These are phyloP conservation scores for Synchiropus splendidus DNA, from an alignment of 2,113 vertebrate species.

Conservation along the genomic window DNA sequence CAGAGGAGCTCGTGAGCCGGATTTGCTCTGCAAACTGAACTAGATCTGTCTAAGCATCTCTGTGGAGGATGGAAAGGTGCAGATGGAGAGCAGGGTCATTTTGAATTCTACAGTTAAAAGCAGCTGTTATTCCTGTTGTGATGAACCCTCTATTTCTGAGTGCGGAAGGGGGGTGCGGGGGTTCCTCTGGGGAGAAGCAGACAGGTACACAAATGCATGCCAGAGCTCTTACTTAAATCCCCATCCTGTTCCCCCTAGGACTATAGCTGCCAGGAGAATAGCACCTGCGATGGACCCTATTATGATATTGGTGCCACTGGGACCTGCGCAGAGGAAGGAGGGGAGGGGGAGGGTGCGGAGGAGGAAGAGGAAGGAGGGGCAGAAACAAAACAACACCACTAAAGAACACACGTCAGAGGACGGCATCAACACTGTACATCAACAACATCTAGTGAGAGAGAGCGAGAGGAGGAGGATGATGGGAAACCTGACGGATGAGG, in stretches of 20 bases:
- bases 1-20: too few species aligned
- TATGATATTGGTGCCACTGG: conserved; percentile 98
- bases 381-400: conserved; percentile 65
- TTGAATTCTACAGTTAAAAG: too few species aligned
- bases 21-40: too few species aligned
- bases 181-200: conserved; percentile 53
- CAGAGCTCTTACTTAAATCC: conserved; percentile 95
- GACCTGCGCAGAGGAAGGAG: conserved; percentile 77
- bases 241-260: conserved; percentile 96
- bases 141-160: conserved; percentile 2
- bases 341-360: conserved; percentile 36
- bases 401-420: conserved; percentile 60
- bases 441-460: conserved; percentile 44
- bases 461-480: conserved; percentile 22
- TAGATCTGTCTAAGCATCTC: conserved; percentile 2
- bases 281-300: conserved; percentile 96
- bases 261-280: conserved; percentile 95
- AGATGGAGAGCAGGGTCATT: neutral
- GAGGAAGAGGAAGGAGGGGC: conserved; percentile 31
- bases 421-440: conserved; percentile 57
- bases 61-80: conserved; percentile 1
- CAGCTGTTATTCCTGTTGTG: too few species aligned
- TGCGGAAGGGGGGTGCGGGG: conserved; percentile 17
- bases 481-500: conserved; percentile 26
- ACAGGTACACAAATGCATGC: conserved; percentile 65